Evolutionary conservation across 1,140 invertebrate species (phyloP), one percentile per base, ranked within the genome.

Genomic region (Dendrolimus kikuchii): DNA sequence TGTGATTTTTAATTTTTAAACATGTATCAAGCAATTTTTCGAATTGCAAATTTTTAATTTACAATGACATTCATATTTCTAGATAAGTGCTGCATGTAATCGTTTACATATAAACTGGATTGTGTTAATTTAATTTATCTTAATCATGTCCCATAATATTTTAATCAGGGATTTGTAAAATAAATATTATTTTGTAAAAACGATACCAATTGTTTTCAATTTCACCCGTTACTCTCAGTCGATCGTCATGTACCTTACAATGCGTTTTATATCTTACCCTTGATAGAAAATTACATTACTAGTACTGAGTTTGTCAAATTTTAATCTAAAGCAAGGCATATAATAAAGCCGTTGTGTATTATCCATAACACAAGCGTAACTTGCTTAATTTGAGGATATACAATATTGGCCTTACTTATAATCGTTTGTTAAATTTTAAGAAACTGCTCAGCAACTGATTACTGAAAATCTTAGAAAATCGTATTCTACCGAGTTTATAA

Each of bases 131-230:
- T 56, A 71, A 66, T 67, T 66, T 70, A 23, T 23, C 23, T 23
- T 23, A 23, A 23, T 23, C 23, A 64, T 60, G 51, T 59, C 60
- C 71, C 71, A 45, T 42, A 57, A 53, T 59, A 64, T 59, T 70
- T 66, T 54, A 23, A 70, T 63, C 65, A 65, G 64, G 55, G 50
- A 59, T 62, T 69, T 78, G 61, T 78, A 71, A 77, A 85, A 82
- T 82, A 85, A 82, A 85, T 73, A 80, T 78, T 82, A 78, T 82
- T 81, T 82, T 79, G 58, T 77, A 78, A 77, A 76, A 72, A 41
- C 55, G 59, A 59, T 7, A n/a, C 47, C 56, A 64, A 56, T 64
- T 56, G 49, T 59, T 49, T 53, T 46, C 39, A 47, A 47, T 47
- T 46, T 23, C 41, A 51, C 9, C 23, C 36, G 40, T 39, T n/a